These are phyloP conservation scores for Aptenodytes patagonicus DNA, from an alignment of 2,113 vertebrate species.

Conservation along the genomic window DNA sequence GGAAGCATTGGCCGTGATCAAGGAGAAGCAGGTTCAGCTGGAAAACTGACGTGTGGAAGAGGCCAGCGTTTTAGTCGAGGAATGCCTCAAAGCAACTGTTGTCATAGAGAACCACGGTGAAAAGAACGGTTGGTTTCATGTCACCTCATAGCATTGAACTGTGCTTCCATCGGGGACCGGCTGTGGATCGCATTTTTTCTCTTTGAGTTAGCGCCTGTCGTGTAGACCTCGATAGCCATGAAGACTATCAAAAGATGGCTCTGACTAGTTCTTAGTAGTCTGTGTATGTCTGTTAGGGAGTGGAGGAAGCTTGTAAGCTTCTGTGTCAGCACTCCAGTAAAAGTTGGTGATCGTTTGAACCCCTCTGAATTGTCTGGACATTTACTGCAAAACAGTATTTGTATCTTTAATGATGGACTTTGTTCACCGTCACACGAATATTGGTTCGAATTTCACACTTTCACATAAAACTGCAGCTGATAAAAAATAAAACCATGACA, in stretches of 20 bases:
- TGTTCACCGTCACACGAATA: neutral
- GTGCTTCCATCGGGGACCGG: neutral
- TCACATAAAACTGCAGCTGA: neutral
- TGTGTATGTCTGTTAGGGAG: neutral
- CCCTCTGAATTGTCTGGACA: neutral
- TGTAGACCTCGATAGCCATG: neutral
- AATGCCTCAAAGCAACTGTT: neutral
- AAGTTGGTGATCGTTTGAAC: neutral
- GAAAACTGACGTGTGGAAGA: neutral
- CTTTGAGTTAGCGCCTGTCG: neutral
- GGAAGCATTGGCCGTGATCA: accelerated
- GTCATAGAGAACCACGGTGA: accelerated
- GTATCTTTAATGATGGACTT: neutral
- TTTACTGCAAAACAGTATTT: neutral
- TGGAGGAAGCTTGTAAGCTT: neutral
- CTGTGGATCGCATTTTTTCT: neutral
- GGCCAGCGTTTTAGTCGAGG: neutral
- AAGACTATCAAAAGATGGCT: neutral
- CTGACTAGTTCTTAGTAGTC: neutral
- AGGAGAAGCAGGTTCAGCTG: neutral
- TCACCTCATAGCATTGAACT: neutral
- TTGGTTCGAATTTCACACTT: neutral
- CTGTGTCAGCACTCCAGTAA: neutral
- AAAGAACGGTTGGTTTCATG: accelerated
- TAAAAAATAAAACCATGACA: neutral